Evolutionary conservation across 2,113 vertebrate genomes (phyloP), one percentile per base, ranked within the genome.

Genomic region (Gnathochromis pfefferi): DNA sequence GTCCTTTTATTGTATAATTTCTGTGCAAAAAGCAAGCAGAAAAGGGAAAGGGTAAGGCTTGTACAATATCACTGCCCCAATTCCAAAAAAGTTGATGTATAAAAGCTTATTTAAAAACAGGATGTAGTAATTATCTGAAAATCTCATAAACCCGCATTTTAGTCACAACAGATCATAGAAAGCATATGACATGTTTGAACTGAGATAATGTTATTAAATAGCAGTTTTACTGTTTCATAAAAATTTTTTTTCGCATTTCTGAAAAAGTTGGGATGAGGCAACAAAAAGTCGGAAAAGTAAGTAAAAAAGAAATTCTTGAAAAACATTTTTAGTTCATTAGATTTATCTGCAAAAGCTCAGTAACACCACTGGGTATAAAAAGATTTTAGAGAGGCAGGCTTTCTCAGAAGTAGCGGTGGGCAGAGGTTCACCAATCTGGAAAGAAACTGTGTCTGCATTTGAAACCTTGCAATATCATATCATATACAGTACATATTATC

Each of bases 81-180:
- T 68, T 68, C 33, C 33, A 40, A 40, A 68, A 21, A 68, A 9
- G 0, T 40, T 68, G 7, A 38, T 21, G 35, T 21, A 13, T 68
- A 40, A 68, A 68, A 68, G 35, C 19, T 68, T 21, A 68, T 21
- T 68, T 21, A 40, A 68, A 68, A 68, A 40, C 33, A 68, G 63
- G 33, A 68, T 68, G 33, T 68, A 68, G 19, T 68, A 68, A 68
- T 2, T 38, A 68, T 21, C 33, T 68, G 33, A 1, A 68, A 68
- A 68, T 68, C 19, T 38, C 63, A 0, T 12, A 21, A 68, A 68
- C 7, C 19, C 63, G 38, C 33, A 38, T 38, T 68, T 38, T 38
- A 68, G 0, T 38, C 11, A 38, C 63, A 68, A 13, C 7, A 38
- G 33, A 1, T n/a, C 63, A 68, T 13, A 68, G 60, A n/a, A 68